These are phyloP conservation scores for Pyxicephalus adspersus DNA, from an alignment of 2,113 vertebrate species.

Conservation along the genomic window DNA sequence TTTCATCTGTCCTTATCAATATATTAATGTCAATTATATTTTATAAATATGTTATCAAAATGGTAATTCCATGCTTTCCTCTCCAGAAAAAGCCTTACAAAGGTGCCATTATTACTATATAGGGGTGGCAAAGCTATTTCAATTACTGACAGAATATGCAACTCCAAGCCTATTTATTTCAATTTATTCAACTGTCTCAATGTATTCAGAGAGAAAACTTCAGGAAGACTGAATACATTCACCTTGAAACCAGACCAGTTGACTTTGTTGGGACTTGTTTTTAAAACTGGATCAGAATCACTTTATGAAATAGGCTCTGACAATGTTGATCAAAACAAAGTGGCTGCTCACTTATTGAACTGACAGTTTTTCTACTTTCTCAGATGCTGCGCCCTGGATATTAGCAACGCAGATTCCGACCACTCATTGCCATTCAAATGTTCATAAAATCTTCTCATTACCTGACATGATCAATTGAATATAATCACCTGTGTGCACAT, in stretches of 20 bases:
- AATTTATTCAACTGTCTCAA: slow-evolving; percentile 83
- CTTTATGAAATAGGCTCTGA: slow-evolving; percentile 77
- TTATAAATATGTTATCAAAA: slow-evolving; percentile 81
- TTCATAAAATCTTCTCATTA: slow-evolving; percentile 69
- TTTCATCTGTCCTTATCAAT: slow-evolving; percentile 72
- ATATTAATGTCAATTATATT: slow-evolving; percentile 72
- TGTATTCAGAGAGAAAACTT: slow-evolving; percentile 74
- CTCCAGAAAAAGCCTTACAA: slow-evolving; percentile 73
- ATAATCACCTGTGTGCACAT: slow-evolving; percentile 70
- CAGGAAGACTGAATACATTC: slow-evolving; percentile 83
- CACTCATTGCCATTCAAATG: slow-evolving; percentile 63
- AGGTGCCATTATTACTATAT: slow-evolving; percentile 77
- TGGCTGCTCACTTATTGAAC: slow-evolving; percentile 75
- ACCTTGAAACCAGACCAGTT: slow-evolving; percentile 82
- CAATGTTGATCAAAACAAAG: slow-evolving; percentile 78
- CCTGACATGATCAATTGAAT: slow-evolving; percentile 73
- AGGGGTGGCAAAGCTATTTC: slow-evolving; percentile 75
- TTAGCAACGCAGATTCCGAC: slow-evolving; percentile 60
- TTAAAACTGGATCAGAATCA: slow-evolving; percentile 71
- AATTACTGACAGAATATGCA: slow-evolving; percentile 78
- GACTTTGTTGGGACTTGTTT: slow-evolving; percentile 75
- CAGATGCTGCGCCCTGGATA: slow-evolving; percentile 67
- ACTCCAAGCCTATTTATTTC: slow-evolving; percentile 84
- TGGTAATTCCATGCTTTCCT: slow-evolving; percentile 78
- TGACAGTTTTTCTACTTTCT: slow-evolving; percentile 73